These are phyloP conservation scores for Neoaliturus tenellus DNA, from an alignment of 2,888 invertebrate species.

Conservation along the genomic window DNA sequence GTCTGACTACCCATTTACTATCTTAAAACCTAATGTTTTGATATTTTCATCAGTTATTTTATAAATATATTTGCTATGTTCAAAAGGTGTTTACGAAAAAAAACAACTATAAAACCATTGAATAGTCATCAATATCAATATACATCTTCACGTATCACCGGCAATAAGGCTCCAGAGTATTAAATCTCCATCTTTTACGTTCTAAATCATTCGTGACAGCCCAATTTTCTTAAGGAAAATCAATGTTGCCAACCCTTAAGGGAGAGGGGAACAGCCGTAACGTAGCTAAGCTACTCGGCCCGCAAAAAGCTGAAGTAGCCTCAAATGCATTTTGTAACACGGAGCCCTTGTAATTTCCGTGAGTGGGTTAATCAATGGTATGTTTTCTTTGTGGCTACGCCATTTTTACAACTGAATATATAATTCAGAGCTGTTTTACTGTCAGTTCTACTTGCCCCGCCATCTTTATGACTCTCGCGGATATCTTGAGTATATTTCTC, in stretches of 20 bases:
- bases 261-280: background rate
- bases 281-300: background rate
- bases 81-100: too few relatives aligned
- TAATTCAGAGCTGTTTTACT: slow-evolving; percentile 55
- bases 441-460: slow-evolving; percentile 35
- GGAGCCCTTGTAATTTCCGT: background rate
- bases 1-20: too few relatives aligned
- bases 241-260: background rate
- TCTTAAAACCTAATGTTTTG: too few relatives aligned
- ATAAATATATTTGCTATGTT: too few relatives aligned
- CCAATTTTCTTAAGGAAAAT: background rate
- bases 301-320: background rate
- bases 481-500: background rate
- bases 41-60: too few relatives aligned
- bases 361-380: slow-evolving; percentile 44
- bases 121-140: too few relatives aligned
- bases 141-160: too few relatives aligned
- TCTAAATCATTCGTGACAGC: background rate
- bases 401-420: slow-evolving; percentile 57
- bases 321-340: slow-evolving; percentile 9
- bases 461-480: slow-evolving; percentile 9
- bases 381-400: slow-evolving; percentile 17
- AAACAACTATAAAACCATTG: too few relatives aligned
- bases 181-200: background rate
- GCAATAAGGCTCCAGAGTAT: too few relatives aligned